Evolutionary conservation across 2,113 vertebrate species (phyloP), one percentile per base, ranked within the genome.

Genomic region (Muntiacus reevesi): DNA sequence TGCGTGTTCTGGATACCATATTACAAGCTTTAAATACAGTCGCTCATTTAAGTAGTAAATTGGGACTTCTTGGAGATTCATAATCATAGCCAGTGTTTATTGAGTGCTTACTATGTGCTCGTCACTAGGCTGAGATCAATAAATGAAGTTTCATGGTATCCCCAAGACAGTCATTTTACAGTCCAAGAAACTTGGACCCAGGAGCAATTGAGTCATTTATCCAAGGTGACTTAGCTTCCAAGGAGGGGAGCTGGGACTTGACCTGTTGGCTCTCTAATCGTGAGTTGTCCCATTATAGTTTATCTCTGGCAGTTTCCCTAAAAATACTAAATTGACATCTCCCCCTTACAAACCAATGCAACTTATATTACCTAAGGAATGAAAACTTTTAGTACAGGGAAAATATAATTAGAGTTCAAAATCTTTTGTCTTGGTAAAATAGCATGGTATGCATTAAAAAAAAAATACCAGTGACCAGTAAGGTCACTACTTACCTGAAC

Each of bases 361-460:
- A 21, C n/a, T 88, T 96, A 14, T 88, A 59, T 90, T 84, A 95
- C 11, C 54, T 82, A 88, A 19, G 36, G 30, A 94, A n/a, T 62
- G 82, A 89, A 94, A 88, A 71, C 1, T 94, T 96, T 85, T 30
- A 50, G 33, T 88, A 59, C 55, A 95, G 33, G 6, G 28, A 78
- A 96, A 96, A 67, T 12, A 60, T 67, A 92, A 87, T 57, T 64
- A 94, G 50, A 91, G 19, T 91, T 95, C 55, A 76, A 16, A 93
- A 94, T 91, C 25, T 91, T 96, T 97, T 71, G 47, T 94, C 91
- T 97, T 86, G 13, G 43, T 82, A 98, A 98, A 94, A 93, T 33
- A 89, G 27, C 47, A 93, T 12, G 78, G 10, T 52, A 5, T 60
- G 8, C 30, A 78, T 88, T 96, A 27, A 89, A 96, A 74, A 88